Conservation (phyloP, 2,888 invertebrate species). For the Eupeodes latifasciatus region DNA sequence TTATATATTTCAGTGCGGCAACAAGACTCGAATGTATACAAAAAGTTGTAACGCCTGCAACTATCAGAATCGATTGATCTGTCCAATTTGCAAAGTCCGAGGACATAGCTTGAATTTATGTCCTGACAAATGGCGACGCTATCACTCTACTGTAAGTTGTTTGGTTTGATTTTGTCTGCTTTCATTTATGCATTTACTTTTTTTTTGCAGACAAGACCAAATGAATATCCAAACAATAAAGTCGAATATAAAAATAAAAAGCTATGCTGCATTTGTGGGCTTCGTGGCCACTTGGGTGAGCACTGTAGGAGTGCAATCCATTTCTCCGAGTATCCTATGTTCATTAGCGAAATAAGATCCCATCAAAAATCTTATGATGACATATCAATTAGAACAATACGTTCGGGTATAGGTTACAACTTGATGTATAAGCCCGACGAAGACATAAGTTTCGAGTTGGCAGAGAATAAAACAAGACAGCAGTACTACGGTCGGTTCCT, state of each 20-base stretch:
- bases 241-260: constrained; percentile 81
- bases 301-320: constrained; percentile 80
- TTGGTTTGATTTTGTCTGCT: neutral
- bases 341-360: constrained; percentile 79
- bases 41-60: constrained; percentile 87
- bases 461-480: constrained; percentile 74
- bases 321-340: constrained; percentile 80
- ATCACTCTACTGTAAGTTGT: constrained; percentile 88
- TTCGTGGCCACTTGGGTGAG: constrained; percentile 85
- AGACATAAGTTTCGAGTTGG: constrained; percentile 78
- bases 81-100: constrained; percentile 87
- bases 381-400: constrained; percentile 72
- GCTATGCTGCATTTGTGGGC: constrained; percentile 86
- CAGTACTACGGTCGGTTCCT: constrained; percentile 82
- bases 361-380: constrained; percentile 82
- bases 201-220: constrained; percentile 84
- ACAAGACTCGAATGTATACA: constrained; percentile 86
- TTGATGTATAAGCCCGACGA: constrained; percentile 79
- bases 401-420: constrained; percentile 76
- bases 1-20: constrained; percentile 86
- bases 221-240: constrained; percentile 80
- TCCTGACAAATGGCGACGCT: constrained; percentile 91
- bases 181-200: neutral
- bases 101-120: constrained; percentile 88
- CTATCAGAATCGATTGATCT: constrained; percentile 82